Evolutionary conservation across 2,797 vertebrate species (phyloP).

Genomic region (Spheniscus humboldti): DNA sequence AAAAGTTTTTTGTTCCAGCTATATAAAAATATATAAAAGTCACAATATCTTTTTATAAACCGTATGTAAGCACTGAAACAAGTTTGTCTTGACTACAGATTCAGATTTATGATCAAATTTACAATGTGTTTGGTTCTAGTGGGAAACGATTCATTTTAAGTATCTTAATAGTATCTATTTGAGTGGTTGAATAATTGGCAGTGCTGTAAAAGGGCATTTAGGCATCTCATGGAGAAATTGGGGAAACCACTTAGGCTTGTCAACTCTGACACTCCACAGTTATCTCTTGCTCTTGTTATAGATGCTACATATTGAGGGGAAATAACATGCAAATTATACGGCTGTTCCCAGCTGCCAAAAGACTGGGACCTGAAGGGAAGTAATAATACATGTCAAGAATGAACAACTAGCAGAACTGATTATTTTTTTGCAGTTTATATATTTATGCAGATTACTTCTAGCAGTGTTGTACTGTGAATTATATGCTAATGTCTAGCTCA

Average conservation of each 20-base stretch:
- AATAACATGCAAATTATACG: neutral
- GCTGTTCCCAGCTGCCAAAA: neutral
- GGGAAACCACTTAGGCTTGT: neutral
- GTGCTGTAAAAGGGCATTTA: neutral
- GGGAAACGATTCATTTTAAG: neutral
- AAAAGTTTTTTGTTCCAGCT: neutral
- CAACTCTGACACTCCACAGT: neutral
- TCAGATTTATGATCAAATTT: neutral
- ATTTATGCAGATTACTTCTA: neutral
- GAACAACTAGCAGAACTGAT: neutral
- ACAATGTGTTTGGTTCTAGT: neutral
- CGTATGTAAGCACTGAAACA: neutral
- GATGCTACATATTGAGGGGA: neutral
- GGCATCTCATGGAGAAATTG: neutral
- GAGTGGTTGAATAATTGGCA: neutral
- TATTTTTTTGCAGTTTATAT: neutral
- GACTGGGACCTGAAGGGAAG: neutral
- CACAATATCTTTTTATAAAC: neutral
- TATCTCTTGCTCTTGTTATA: neutral
- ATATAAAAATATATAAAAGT: neutral
- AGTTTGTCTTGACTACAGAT: neutral
- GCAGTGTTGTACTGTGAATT: neutral
- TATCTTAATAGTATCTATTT: neutral
- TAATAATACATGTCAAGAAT: neutral
- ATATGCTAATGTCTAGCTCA: neutral